Percentiles rank a stretch among this genome's conserved stretches.
These are phyloP conservation scores for Carterocephalus palaemon DNA, from an alignment of 2,888 invertebrate species.

Conservation along the genomic window DNA sequence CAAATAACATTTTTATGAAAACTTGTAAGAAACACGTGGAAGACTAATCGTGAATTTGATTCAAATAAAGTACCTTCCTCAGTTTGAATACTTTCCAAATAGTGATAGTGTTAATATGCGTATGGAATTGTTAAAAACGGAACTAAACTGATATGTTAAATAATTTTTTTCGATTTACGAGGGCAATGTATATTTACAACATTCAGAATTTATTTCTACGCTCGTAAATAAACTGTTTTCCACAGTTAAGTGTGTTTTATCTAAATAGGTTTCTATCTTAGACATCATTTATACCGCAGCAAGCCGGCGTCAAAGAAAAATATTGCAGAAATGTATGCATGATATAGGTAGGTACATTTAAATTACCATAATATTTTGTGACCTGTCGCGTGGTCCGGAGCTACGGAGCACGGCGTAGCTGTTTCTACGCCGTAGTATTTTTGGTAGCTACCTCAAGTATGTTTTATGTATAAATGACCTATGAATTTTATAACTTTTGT, in stretches of 20 bases:
- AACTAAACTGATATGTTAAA: too few relatives aligned
- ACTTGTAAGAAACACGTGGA: too few relatives aligned
- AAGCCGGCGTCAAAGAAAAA: conserved; percentile 17
- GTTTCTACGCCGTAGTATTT: conserved; percentile 7
- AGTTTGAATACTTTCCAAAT: too few relatives aligned
- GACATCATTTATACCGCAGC: conserved; percentile 10
- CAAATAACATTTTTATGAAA: too few relatives aligned
- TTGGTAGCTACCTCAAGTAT: neutral
- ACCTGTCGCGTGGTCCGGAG: conserved; percentile 14
- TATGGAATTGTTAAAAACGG: too few relatives aligned
- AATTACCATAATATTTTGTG: conserved; percentile 21
- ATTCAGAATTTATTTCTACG: too few relatives aligned
- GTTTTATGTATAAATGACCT: neutral
- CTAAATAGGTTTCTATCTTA: conserved; percentile 11
- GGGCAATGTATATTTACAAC: too few relatives aligned
- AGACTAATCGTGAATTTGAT: too few relatives aligned
- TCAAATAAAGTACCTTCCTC: too few relatives aligned
- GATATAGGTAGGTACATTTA: conserved; percentile 20
- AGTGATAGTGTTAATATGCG: too few relatives aligned
- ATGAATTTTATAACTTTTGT: too few relatives aligned
- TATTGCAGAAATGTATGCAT: conserved; percentile 20
- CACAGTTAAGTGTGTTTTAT: conserved; percentile 3
- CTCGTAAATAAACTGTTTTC: conserved; percentile 1
- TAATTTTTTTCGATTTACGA: too few relatives aligned
- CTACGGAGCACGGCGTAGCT: conserved; percentile 1